phyloP scores from a whole-genome alignment of 2,113 vertebrate species.

The Procavia capensis region DNA sequence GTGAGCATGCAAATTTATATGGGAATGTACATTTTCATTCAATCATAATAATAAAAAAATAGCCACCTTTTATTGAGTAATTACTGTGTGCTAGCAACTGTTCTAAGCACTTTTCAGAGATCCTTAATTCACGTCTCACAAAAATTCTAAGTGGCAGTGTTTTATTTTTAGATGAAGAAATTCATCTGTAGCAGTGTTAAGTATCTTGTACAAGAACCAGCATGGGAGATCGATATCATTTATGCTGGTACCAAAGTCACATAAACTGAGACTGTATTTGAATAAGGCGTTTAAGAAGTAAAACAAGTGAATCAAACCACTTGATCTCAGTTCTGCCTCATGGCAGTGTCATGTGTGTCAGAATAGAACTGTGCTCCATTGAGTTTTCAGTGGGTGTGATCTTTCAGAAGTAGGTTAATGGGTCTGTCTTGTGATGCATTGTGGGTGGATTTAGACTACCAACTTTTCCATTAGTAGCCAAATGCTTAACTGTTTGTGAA shows the following conservation, averaged over 20 bases:
- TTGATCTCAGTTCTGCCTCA: background rate
- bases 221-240: background rate
- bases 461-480: background rate
- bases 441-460: background rate
- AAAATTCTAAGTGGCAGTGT: background rate
- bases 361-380: background rate
- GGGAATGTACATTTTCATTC: no score
- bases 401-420: background rate
- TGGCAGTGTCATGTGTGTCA: background rate
- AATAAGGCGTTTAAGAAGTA: background rate
- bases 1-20: no score
- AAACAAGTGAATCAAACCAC: background rate
- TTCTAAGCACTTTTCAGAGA: background rate
- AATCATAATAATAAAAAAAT: no score
- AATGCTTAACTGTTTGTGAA: background rate
- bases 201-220: background rate
- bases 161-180: slow-evolving; percentile 19
- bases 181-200: background rate
- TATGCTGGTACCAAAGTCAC: background rate
- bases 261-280: background rate
- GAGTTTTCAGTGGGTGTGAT: background rate
- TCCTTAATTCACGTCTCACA: background rate
- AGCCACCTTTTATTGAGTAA: background rate
- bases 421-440: background rate
- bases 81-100: background rate